phyloP scores from a whole-genome alignment of 2,797 vertebrate genomes.

The Smutsia gigantea region DNA sequence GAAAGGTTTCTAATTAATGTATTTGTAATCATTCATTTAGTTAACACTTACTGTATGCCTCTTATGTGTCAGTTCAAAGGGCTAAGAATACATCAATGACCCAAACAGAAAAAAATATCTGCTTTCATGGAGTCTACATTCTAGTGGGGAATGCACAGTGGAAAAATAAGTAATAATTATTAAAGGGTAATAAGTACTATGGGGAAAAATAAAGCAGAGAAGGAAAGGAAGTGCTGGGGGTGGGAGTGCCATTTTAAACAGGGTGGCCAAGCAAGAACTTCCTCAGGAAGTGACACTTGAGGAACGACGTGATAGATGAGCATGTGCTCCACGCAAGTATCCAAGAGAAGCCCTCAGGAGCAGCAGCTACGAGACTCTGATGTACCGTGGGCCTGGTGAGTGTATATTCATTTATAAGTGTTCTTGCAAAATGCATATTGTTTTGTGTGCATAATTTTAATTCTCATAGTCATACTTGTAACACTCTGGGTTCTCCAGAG shows the following conservation, averaged over 20 bases:
- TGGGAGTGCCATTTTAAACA: neutral
- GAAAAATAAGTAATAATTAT: neutral
- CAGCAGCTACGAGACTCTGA: neutral
- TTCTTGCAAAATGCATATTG: neutral
- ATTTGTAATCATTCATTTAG: neutral
- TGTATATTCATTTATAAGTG: neutral
- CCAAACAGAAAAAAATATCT: neutral
- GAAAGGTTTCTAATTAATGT: neutral
- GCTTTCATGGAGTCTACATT: neutral
- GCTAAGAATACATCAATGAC: neutral
- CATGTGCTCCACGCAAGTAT: accelerated
- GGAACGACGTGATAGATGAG: neutral
- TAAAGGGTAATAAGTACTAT: neutral
- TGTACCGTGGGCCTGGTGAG: too few species aligned
- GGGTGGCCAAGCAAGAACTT: neutral
- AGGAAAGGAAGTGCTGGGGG: neutral
- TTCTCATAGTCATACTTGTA: constrained; percentile 7
- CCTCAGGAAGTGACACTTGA: neutral
- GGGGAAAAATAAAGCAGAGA: neutral
- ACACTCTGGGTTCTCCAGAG: neutral
- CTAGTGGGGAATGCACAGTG: neutral
- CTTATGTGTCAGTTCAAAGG: neutral
- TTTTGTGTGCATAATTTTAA: neutral
- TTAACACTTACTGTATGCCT: neutral
- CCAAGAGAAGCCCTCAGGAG: neutral